Evolutionary conservation across 2,797 vertebrate species (phyloP), one percentile per base, ranked within the genome.

Genomic region (Etheostoma nigrum): DNA sequence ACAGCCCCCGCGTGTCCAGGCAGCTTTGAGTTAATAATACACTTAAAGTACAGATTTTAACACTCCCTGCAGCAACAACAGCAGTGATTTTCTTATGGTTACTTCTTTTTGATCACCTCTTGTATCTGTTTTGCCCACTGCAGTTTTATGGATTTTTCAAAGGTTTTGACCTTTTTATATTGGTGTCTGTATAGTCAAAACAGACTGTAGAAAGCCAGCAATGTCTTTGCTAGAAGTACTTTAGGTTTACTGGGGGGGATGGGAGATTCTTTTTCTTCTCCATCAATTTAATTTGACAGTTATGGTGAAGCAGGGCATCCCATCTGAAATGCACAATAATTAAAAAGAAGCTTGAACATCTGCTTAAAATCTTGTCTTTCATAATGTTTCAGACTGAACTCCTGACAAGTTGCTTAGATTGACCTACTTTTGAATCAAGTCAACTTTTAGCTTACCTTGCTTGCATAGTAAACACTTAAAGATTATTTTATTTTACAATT

Each of bases 11-110:
- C 74, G 16, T 89, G 86, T 91, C 89, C 90, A 88, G 86, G 78
- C 90, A 94, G 89, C 21, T 7, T 68, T 69, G 53, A 86, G 76
- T 88, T 91, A 88, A 88, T 85, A 83, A 90, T 81, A 87, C 82
- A 83, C 80, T 77, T 42, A 67, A 73, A 80, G 60, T 76, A 42
- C 40, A 60, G 78, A 78, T 75, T 72, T 19, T 65, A 72, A 55
- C 71, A 18, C 59, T 71, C 78, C 80, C 81, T 19, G 59, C 72
- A 80, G 76, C 74, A 74, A 69, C 69, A 82, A 52, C 62, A 65
- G 52, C 51, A 61, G n/a, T 8, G 40, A 84, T 82, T 36, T 60
- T 77, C 69, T 71, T 67, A 62, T 12, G 55, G 16, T 82, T 21
- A 2, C 48, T 64, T 74, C 67, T 76, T 85, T 40, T 72, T 79